phyloP scores from a whole-genome alignment of 2,888 invertebrate genomes.

The Terebella lapidaria region DNA sequence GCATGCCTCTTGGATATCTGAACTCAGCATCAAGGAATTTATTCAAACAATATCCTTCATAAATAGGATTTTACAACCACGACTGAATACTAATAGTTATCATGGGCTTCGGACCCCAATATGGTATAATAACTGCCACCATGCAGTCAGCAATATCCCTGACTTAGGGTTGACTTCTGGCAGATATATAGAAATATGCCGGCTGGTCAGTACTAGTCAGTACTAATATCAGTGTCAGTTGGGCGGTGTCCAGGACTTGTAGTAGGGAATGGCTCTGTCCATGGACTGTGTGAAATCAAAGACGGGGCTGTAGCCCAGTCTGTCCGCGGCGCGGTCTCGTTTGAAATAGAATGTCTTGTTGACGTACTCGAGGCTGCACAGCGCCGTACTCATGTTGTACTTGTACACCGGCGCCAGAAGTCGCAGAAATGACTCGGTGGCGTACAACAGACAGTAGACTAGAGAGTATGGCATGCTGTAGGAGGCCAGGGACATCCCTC shows the following conservation, averaged over 20 bases:
- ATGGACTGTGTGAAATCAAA: conserved; percentile 29
- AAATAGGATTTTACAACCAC: no score
- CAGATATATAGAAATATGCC: no score
- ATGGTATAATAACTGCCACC: no score
- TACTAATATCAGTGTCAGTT: background rate
- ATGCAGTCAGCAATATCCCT: no score
- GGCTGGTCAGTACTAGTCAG: no score
- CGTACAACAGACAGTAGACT: conserved; percentile 27
- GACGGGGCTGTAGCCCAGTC: conserved; percentile 56
- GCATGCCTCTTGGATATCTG: no score
- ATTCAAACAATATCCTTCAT: no score
- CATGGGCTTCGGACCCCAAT: no score
- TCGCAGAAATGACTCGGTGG: conserved; percentile 15
- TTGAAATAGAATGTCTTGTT: conserved; percentile 61
- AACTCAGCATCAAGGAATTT: no score
- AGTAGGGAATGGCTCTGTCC: background rate
- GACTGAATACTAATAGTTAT: no score
- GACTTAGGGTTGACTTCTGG: no score
- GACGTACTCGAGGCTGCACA: conserved; percentile 44
- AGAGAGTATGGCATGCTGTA: conserved; percentile 43
- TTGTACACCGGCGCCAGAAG: conserved; percentile 37
- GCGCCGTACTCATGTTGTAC: conserved; percentile 32
- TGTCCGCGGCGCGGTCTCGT: conserved; percentile 59
- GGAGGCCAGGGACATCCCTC: conserved; percentile 36
- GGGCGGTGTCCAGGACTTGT: background rate